These are phyloP conservation scores for Idris sp. DNA, from an alignment of 1,140 invertebrate genomes.

Conservation along the genomic window DNA sequence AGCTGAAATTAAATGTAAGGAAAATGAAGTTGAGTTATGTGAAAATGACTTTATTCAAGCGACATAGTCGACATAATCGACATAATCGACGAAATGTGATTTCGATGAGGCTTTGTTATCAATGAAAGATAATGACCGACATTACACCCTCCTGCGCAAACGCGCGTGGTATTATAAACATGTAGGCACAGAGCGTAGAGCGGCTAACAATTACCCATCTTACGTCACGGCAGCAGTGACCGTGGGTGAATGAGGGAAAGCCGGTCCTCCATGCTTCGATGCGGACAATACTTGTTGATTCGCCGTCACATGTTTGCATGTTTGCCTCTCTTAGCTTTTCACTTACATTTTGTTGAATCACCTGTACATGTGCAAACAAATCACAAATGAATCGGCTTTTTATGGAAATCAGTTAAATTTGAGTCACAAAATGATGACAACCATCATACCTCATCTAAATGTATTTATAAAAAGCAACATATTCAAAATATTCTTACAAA, in stretches of 20 bases:
- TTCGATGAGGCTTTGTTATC: slow-evolving; percentile 43
- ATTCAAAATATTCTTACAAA: no score
- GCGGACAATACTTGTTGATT: slow-evolving; percentile 65
- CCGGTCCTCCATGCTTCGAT: slow-evolving; percentile 63
- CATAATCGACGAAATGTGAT: slow-evolving; percentile 25
- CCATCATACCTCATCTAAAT: no score
- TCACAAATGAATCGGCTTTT: no score
- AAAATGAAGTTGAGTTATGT: no score
- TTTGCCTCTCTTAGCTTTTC: slow-evolving; percentile 40
- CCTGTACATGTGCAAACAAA: no score
- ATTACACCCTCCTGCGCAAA: slow-evolving; percentile 62
- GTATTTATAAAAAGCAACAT: no score
- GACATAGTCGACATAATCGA: no score
- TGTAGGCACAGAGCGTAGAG: slow-evolving; percentile 40
- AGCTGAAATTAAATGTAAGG: no score
- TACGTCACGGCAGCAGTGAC: slow-evolving; percentile 66
- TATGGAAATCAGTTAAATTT: no score
- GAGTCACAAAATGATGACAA: no score
- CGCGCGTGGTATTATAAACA: slow-evolving; percentile 52
- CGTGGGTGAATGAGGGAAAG: slow-evolving; percentile 66
- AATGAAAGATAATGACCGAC: slow-evolving; percentile 61
- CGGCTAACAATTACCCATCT: slow-evolving; percentile 60
- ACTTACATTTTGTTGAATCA: slow-evolving; percentile 47
- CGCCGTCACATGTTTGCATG: slow-evolving; percentile 25
- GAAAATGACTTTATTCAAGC: no score